Percentiles rank a stretch among this genome's conserved stretches.
phyloP scores from a whole-genome alignment of 2,888 invertebrate genomes.

The Tenthredo amoena region DNA sequence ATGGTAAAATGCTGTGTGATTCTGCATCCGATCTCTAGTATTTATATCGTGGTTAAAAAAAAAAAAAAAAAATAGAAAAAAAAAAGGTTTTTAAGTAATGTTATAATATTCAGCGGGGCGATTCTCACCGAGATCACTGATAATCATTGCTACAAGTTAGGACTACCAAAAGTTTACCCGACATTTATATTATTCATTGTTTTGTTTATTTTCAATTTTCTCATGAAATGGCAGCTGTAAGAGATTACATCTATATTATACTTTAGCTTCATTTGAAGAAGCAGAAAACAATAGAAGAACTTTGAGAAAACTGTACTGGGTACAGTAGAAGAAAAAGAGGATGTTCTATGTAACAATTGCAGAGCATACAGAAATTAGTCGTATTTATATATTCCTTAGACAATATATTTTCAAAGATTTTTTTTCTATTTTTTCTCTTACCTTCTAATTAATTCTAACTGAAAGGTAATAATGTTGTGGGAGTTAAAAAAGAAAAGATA shows the following conservation, averaged over 20 bases:
- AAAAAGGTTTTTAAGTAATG: constrained; percentile 25
- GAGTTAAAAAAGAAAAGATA: not conserved
- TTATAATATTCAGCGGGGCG: constrained; percentile 41
- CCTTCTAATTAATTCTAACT: not conserved
- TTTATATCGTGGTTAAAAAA: not conserved
- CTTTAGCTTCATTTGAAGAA: not conserved
- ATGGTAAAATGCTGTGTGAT: constrained; percentile 8
- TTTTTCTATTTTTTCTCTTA: not conserved
- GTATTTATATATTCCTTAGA: no score
- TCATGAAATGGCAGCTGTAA: constrained; percentile 15
- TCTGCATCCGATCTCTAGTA: constrained; percentile 21
- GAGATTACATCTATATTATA: constrained; percentile 38
- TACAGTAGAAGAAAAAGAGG: not conserved
- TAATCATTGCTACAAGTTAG: constrained; percentile 12
- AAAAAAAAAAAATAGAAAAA: not conserved
- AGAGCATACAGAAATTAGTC: constrained; percentile 29
- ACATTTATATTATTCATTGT: not conserved
- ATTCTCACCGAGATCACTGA: constrained; percentile 33
- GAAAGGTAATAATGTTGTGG: not conserved
- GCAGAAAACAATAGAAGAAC: not conserved
- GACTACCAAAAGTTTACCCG: constrained; percentile 30
- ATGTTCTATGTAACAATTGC: constrained; percentile 24
- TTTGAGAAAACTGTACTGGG: not conserved
- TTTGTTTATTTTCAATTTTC: not conserved
- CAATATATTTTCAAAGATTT: constrained; percentile 14